Conservation (phyloP, 2,113 vertebrate genomes). For the Chaetorhynchus papuensis region DNA sequence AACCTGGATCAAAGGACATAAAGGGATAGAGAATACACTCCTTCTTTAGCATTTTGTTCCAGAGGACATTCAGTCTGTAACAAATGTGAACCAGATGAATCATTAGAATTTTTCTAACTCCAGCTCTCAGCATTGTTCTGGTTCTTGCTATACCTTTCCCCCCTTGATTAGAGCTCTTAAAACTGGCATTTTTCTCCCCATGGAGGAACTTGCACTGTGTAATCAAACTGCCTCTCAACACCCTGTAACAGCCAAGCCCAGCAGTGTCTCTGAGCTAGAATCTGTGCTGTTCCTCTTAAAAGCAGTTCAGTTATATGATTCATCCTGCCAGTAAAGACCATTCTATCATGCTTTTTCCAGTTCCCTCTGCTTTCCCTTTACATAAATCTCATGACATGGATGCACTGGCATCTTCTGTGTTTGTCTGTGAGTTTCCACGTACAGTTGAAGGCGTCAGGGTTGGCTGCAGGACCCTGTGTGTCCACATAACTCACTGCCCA, state of each 20-base stretch:
- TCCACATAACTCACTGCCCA: background rate
- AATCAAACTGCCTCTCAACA: constrained; percentile 28
- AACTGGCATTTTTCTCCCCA: constrained; percentile 11
- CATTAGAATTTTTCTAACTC: constrained; percentile 20
- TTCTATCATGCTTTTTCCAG: background rate
- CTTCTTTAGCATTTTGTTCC: background rate
- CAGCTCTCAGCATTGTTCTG: constrained; percentile 2
- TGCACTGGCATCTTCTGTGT: background rate
- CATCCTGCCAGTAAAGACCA: background rate
- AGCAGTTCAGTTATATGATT: background rate
- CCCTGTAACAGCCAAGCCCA: background rate
- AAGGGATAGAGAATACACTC: background rate
- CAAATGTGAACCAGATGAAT: constrained; percentile 29
- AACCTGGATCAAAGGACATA: background rate
- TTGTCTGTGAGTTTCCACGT: background rate
- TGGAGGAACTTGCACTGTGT: background rate
- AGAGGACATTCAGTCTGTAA: background rate
- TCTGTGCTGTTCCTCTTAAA: background rate
- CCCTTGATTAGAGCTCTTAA: constrained; percentile 30
- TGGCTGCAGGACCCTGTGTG: background rate
- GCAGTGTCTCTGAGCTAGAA: background rate
- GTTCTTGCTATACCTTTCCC: background rate
- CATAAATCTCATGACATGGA: background rate
- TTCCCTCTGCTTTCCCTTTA: constrained; percentile 5
- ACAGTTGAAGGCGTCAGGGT: background rate